Conservation (phyloP, 2,113 vertebrate genomes). For the Calyptommatus sinebrachiatus region DNA sequence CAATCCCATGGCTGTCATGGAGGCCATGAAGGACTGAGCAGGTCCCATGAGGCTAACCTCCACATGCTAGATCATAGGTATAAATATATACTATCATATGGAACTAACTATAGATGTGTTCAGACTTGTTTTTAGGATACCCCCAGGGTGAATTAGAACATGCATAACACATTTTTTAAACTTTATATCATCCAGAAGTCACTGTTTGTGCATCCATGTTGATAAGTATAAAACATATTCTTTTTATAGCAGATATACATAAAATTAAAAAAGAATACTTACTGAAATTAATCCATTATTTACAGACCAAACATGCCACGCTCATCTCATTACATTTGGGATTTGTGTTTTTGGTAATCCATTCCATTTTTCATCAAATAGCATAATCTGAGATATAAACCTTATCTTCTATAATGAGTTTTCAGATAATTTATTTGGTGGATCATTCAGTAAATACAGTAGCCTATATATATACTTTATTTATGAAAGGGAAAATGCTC, state of each 20-base stretch:
- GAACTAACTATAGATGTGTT: too few species aligned
- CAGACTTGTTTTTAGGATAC: too few species aligned
- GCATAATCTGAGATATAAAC: not conserved
- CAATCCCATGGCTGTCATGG: too few species aligned
- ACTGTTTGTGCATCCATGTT: not conserved
- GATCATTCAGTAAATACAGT: not conserved
- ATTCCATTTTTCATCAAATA: slow-evolving; percentile 13
- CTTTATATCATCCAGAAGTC: too few species aligned
- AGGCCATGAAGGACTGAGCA: too few species aligned
- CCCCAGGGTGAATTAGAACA: too few species aligned
- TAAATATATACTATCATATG: too few species aligned
- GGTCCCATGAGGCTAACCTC: too few species aligned
- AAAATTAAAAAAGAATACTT: not conserved
- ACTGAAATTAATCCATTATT: slow-evolving; percentile 7
- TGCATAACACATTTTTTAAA: too few species aligned
- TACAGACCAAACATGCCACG: not conserved
- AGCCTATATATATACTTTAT: not conserved
- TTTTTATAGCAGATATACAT: not conserved
- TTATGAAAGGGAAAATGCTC: slow-evolving; percentile 2
- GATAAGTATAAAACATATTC: not conserved
- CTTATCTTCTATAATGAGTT: slow-evolving; percentile 1
- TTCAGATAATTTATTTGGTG: not conserved
- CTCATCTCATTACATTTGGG: not conserved
- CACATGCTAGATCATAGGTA: too few species aligned
- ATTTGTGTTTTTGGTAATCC: slow-evolving; percentile 7